Percentiles rank a stretch among this genome's conserved stretches.
phyloP scores from a whole-genome alignment of 2,888 invertebrate species.

The Fragum whitleyi region DNA sequence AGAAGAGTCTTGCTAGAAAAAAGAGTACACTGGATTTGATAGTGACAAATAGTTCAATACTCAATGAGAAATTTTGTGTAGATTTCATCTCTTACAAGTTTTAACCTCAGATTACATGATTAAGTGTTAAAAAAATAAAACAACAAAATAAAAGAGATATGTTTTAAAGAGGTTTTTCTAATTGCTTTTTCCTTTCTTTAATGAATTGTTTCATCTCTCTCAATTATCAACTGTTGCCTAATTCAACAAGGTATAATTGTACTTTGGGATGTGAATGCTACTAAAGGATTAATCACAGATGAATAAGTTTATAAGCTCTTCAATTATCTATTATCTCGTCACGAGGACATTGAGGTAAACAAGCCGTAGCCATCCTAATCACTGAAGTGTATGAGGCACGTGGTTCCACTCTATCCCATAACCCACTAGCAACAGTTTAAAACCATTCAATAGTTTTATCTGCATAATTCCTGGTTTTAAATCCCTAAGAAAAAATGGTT shows the following conservation, averaged over 20 bases:
- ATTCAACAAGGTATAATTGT: conserved; percentile 1
- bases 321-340: background rate
- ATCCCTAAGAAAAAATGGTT: background rate
- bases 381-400: background rate
- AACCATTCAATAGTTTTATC: no score
- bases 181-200: background rate
- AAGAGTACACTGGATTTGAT: no score
- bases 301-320: background rate
- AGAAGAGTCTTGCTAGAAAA: no score
- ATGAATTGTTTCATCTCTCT: background rate
- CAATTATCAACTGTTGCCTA: background rate
- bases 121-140: no score
- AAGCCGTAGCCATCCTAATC: background rate
- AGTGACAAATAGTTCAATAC: no score
- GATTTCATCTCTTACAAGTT: no score
- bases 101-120: no score
- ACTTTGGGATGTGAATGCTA: background rate
- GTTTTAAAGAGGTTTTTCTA: background rate
- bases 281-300: background rate
- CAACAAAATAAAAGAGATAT: no score
- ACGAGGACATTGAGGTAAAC: background rate
- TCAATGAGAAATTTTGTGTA: no score
- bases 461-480: background rate
- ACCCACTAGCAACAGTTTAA: background rate
- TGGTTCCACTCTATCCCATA: background rate